Conservation (phyloP, 2,113 vertebrate species). For the Smithornis capensis region DNA sequence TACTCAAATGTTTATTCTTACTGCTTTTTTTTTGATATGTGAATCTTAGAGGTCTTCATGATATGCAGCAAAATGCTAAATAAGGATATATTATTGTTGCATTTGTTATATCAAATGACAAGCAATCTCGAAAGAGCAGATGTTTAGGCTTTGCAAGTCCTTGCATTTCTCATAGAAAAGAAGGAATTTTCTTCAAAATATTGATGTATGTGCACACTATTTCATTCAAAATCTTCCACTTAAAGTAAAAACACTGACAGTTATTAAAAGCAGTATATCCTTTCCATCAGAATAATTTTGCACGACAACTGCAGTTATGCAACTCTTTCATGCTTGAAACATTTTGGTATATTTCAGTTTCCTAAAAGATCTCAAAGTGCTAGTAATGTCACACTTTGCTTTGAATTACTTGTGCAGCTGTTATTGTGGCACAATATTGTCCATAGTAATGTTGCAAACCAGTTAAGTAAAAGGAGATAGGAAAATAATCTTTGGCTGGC, state of each 20-base stretch:
- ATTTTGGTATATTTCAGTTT: background rate
- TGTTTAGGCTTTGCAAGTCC: background rate
- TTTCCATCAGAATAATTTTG: conserved; percentile 9
- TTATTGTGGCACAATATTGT: background rate
- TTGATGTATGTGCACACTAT: background rate
- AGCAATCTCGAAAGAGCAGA: background rate
- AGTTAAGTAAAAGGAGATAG: background rate
- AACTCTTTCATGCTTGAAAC: background rate
- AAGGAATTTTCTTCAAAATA: background rate
- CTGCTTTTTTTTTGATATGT: conserved; percentile 26
- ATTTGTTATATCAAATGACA: background rate
- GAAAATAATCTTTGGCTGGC: background rate
- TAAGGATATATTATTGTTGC: background rate
- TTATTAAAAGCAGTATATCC: background rate
- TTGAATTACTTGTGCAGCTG: background rate
- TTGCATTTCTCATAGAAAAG: background rate
- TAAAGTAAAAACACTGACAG: background rate
- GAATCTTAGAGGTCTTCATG: background rate
- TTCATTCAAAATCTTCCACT: background rate
- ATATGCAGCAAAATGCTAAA: background rate
- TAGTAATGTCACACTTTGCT: background rate
- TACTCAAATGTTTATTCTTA: background rate
- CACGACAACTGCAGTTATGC: background rate
- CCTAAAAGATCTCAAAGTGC: background rate
- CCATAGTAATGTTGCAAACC: background rate